A percentile compares a stretch with the other conserved stretches of the same genome.
These are phyloP conservation scores for Apodemia zela DNA, from an alignment of 2,888 invertebrate genomes.

Conservation along the genomic window DNA sequence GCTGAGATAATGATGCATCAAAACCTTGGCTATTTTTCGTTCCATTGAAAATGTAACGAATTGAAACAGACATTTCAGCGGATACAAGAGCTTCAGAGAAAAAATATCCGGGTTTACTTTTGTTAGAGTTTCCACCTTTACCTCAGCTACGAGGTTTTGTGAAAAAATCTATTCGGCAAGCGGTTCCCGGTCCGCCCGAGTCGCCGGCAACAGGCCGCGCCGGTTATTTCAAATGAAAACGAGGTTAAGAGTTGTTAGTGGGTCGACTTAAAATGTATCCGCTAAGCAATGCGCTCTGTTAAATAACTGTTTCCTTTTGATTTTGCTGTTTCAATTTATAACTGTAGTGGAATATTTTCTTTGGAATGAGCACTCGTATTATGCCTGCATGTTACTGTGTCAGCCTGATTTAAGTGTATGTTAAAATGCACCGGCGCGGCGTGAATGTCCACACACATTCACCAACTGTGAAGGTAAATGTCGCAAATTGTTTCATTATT, in stretches of 20 bases:
- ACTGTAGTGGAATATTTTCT: background rate
- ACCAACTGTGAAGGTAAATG: too few relatives aligned
- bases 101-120: constrained; percentile 2
- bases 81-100: background rate
- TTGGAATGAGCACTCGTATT: too few relatives aligned
- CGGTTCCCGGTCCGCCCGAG: background rate
- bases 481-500: too few relatives aligned
- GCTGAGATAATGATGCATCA: too few relatives aligned
- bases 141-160: background rate
- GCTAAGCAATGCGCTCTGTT: constrained; percentile 14
- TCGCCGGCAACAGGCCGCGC: background rate
- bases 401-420: too few relatives aligned
- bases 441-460: too few relatives aligned
- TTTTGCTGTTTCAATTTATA: background rate
- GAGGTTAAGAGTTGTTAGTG: constrained; percentile 11
- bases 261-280: constrained; percentile 12
- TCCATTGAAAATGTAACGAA: background rate
- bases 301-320: constrained; percentile 13
- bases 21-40: background rate
- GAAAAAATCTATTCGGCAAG: background rate
- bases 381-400: too few relatives aligned
- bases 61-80: background rate
- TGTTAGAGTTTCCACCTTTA: background rate
- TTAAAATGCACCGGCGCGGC: too few relatives aligned
- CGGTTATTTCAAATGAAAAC: constrained; percentile 4